Conservation (phyloP, 2,113 vertebrate species). For the Bubo blakistoni region DNA sequence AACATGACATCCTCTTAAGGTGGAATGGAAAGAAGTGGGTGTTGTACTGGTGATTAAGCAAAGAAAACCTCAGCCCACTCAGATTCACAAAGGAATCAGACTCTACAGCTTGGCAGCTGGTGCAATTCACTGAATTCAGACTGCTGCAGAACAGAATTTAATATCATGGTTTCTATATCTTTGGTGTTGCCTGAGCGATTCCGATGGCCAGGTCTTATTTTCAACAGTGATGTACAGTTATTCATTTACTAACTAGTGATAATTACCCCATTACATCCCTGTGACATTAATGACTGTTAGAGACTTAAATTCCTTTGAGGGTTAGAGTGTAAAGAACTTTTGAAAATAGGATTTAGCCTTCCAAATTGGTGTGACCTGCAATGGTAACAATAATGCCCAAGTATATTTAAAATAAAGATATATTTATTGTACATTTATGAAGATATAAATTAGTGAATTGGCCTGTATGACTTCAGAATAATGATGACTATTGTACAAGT, state of each 20-base stretch:
- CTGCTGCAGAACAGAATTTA: not conserved
- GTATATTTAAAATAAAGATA: not conserved
- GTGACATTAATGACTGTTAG: not conserved
- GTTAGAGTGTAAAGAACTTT: not conserved
- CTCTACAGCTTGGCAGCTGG: not conserved
- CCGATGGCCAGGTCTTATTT: not conserved
- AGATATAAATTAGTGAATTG: not conserved
- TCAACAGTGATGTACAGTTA: not conserved
- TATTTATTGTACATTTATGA: not conserved
- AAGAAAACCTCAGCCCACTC: not conserved
- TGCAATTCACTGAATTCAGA: not conserved
- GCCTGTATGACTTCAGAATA: not conserved
- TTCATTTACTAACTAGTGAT: not conserved
- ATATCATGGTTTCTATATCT: not conserved
- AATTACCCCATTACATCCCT: not conserved
- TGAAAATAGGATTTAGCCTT: not conserved
- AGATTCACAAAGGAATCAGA: not conserved
- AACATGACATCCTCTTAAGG: not conserved
- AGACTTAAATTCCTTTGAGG: not conserved
- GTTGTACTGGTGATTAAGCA: not conserved
- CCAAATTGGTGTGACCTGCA: not conserved
- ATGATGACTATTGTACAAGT: not conserved
- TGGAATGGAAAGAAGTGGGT: not conserved
- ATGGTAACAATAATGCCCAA: not conserved
- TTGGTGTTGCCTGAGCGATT: not conserved